Evolutionary conservation across 1,140 invertebrate genomes (phyloP).

Genomic region (Zaprionus kolodkinae): DNA sequence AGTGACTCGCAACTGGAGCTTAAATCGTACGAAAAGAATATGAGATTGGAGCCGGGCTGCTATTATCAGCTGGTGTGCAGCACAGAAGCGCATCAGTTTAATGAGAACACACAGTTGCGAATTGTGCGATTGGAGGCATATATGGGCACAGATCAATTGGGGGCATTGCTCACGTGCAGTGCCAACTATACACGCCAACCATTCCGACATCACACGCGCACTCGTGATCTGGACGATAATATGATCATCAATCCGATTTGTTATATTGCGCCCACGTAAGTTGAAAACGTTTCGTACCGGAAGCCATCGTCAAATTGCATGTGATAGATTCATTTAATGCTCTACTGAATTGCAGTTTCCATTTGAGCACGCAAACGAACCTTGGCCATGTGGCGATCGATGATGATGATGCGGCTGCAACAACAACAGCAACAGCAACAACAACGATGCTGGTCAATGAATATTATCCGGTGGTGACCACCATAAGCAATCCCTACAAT

Average conservation of each 20-base stretch:
- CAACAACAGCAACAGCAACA: slow-evolving; percentile 20
- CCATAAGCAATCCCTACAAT: slow-evolving; percentile 78
- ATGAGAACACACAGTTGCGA: slow-evolving; percentile 79
- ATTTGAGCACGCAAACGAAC: slow-evolving; percentile 80
- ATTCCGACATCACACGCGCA: slow-evolving; percentile 78
- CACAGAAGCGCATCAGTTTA: slow-evolving; percentile 77
- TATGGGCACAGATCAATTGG: slow-evolving; percentile 78
- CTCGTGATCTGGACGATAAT: slow-evolving; percentile 80
- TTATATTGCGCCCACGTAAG: slow-evolving; percentile 84
- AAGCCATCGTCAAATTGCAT: slow-evolving; percentile 44
- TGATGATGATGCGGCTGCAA: slow-evolving; percentile 8
- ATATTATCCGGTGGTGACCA: slow-evolving; percentile 75
- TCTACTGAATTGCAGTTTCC: slow-evolving; percentile 71
- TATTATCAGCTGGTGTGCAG: slow-evolving; percentile 75
- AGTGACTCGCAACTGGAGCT: slow-evolving; percentile 15
- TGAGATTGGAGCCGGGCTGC: slow-evolving; percentile 68
- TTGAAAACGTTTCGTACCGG: slow-evolving; percentile 46
- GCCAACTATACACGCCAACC: slow-evolving; percentile 57
- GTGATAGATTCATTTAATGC: slow-evolving; percentile 50
- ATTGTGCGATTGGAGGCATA: slow-evolving; percentile 71
- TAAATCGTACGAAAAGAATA: slow-evolving; percentile 63
- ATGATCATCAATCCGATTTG: slow-evolving; percentile 78
- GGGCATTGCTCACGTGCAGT: slow-evolving; percentile 66
- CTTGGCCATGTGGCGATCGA: slow-evolving; percentile 55
- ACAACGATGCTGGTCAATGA: slow-evolving; percentile 82